Conservation (phyloP, 2,797 vertebrate genomes). For the Neoniphon sammara region DNA sequence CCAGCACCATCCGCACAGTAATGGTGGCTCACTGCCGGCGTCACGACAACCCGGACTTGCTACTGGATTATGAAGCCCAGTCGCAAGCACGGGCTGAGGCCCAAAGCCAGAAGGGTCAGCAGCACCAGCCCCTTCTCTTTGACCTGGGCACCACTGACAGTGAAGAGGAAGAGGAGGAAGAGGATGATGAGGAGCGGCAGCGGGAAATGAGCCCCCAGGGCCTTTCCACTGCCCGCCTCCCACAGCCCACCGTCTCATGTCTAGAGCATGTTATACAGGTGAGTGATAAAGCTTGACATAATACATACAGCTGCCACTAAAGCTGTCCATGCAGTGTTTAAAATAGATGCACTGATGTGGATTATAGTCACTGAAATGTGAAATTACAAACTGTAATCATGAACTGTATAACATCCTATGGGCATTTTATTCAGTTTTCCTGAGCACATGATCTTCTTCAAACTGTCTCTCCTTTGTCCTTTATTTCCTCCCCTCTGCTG, state of each 20-base stretch:
- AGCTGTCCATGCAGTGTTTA: no score
- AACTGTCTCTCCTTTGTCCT: not conserved
- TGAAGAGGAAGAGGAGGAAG: slow-evolving; percentile 83
- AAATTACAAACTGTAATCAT: not conserved
- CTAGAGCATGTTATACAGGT: slow-evolving; percentile 81
- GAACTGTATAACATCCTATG: not conserved
- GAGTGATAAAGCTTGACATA: slow-evolving; percentile 8
- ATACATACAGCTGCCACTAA: no score
- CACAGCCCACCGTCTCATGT: slow-evolving; percentile 67
- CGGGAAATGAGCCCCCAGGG: slow-evolving; percentile 36
- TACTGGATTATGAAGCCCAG: slow-evolving; percentile 87
- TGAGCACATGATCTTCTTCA: not conserved
- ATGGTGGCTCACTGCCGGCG: slow-evolving; percentile 97
- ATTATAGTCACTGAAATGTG: not conserved
- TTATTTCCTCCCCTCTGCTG: not conserved
- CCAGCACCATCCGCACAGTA: slow-evolving; percentile 96
- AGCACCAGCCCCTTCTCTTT: slow-evolving; percentile 82
- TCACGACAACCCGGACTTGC: slow-evolving; percentile 89
- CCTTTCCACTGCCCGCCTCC: slow-evolving; percentile 32
- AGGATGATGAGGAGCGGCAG: slow-evolving; percentile 47
- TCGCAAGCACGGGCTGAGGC: slow-evolving; percentile 61
- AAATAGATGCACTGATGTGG: not conserved
- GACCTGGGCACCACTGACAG: slow-evolving; percentile 85
- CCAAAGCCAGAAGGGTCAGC: slow-evolving; percentile 60
- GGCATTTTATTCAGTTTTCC: not conserved